A percentile compares a stretch with the other conserved stretches of the same genome.
These are phyloP conservation scores for Acanthaster planci DNA, from an alignment of 35 echinoderm and acorn worm species.

Conservation along the genomic window DNA sequence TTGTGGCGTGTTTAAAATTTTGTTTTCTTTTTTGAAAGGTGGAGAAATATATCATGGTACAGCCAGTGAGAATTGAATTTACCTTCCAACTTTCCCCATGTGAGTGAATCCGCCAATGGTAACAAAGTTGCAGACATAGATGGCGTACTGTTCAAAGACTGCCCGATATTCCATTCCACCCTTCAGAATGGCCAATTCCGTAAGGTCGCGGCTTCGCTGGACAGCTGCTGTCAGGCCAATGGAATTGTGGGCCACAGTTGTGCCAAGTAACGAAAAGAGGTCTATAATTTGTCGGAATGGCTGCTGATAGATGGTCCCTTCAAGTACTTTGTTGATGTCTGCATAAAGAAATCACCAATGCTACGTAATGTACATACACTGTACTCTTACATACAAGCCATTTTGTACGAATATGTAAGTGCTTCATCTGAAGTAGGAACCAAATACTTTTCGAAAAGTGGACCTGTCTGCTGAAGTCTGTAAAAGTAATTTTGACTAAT, in stretches of 20 bases:
- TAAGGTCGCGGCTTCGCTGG: constrained; percentile 63
- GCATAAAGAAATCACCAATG: background rate
- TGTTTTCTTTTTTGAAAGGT: too few relatives aligned
- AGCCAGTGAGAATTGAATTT: too few relatives aligned
- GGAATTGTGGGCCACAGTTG: constrained; percentile 56
- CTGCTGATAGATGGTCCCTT: constrained; percentile 71
- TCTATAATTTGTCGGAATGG: constrained; percentile 71
- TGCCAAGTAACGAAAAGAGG: constrained; percentile 38
- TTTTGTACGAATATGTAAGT: too few relatives aligned
- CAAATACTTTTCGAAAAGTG: too few relatives aligned
- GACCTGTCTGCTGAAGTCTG: too few relatives aligned
- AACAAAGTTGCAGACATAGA: constrained; percentile 80
- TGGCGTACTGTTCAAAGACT: constrained; percentile 83
- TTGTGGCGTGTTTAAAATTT: too few relatives aligned
- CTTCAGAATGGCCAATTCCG: constrained; percentile 71
- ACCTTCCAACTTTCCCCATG: constrained; percentile 78
- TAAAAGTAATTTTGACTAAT: too few relatives aligned
- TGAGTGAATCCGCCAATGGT: constrained; percentile 86
- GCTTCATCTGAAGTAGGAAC: too few relatives aligned
- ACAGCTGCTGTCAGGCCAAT: constrained; percentile 77
- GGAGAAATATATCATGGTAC: too few relatives aligned
- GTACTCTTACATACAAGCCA: too few relatives aligned
- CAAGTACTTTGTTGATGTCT: constrained; percentile 85
- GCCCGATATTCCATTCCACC: constrained; percentile 49
- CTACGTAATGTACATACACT: too few relatives aligned